These are phyloP conservation scores for Collichthys lucidus DNA, from an alignment of 2,113 vertebrate species.

Conservation along the genomic window DNA sequence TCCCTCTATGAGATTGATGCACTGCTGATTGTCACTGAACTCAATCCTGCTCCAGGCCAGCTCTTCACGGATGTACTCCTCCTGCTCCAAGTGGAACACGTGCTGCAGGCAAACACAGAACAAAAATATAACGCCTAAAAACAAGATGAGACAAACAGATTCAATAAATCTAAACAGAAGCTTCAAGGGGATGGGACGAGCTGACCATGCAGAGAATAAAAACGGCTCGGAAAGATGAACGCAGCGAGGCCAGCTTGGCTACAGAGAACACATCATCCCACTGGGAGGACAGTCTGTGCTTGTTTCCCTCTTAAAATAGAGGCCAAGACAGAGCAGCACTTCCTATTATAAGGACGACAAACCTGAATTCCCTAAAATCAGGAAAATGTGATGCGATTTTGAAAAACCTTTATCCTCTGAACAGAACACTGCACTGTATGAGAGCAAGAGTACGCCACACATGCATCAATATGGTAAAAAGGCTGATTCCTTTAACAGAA, in stretches of 20 bases:
- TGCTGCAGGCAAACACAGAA: constrained; percentile 74
- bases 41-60: constrained; percentile 85
- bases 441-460: neutral
- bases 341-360: neutral
- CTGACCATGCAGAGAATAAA: neutral
- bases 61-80: constrained; percentile 86
- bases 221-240: neutral
- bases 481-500: neutral
- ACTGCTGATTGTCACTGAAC: constrained; percentile 86
- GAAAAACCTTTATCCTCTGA: neutral
- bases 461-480: neutral
- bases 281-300: neutral
- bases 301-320: neutral
- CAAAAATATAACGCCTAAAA: neutral
- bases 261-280: neutral
- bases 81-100: constrained; percentile 87
- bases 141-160: neutral
- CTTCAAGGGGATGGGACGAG: neutral
- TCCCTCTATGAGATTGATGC: constrained; percentile 85
- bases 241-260: neutral
- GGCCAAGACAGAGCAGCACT: neutral
- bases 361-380: neutral
- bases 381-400: neutral
- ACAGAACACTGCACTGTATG: neutral
- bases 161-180: neutral